Conservation (phyloP, 2,797 vertebrate genomes). For the Selene dorsalis region DNA sequence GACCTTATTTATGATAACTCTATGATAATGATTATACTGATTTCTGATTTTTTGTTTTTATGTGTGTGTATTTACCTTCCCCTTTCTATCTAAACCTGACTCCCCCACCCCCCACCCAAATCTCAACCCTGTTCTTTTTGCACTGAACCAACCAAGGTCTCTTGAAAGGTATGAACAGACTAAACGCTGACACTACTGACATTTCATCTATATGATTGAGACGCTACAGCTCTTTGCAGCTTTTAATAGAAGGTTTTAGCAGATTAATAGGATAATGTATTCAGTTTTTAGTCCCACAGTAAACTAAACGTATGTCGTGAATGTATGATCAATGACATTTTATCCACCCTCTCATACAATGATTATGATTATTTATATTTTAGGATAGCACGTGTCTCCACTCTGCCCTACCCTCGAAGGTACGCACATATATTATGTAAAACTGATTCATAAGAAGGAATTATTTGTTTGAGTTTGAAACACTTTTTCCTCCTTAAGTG, state of each 20-base stretch:
- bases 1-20: slow-evolving; percentile 46
- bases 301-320: not conserved
- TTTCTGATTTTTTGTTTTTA: slow-evolving; percentile 26
- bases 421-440: slow-evolving; percentile 64
- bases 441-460: no score
- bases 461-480: not conserved
- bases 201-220: slow-evolving; percentile 15
- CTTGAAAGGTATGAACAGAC: slow-evolving; percentile 89
- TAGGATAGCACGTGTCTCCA: slow-evolving; percentile 84
- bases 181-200: slow-evolving; percentile 62
- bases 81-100: slow-evolving; percentile 58
- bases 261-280: not conserved
- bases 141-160: slow-evolving; percentile 86
- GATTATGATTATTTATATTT: slow-evolving; percentile 63
- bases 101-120: slow-evolving; percentile 48
- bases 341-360: not conserved
- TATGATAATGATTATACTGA: slow-evolving; percentile 44
- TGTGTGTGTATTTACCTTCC: slow-evolving; percentile 41
- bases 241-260: slow-evolving; percentile 3
- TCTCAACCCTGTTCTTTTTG: slow-evolving; percentile 68
- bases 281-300: no score
- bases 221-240: slow-evolving; percentile 4
- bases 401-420: slow-evolving; percentile 84
- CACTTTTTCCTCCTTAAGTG: not conserved
- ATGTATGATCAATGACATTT: slow-evolving; percentile 6